Base-by-base conservation (phyloP, 2,888 invertebrate genomes). In the Entomobrya proxima region DNA sequence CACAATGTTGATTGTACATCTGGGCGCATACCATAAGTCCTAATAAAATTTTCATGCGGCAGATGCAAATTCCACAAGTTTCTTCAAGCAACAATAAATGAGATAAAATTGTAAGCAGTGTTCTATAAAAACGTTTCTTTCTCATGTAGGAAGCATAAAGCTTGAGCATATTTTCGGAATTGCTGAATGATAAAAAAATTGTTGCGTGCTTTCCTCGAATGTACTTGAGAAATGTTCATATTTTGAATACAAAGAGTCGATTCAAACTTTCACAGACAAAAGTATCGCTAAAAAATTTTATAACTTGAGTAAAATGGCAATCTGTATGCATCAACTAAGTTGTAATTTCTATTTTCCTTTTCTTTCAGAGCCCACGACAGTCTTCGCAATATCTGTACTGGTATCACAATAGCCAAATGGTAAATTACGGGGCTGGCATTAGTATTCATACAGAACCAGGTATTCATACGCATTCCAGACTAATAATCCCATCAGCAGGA, bases 321-420 rank as follows among this genome's bases (percentile, higher is more conserved):
- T 61, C 2, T 61, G 61, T 21, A 50, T 5, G n/a, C 6, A 15
- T 50, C 15, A 1, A 58, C 13, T 6, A 15, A 55, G 9, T 55
- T n/a, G 15, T 40, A 40, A 9, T n/a, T 27, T 7, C 72, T 3
- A 75, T 80, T 9, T 52, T 80, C 37, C 21, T 18, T 35, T 24
- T 52, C 11, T 74, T 74, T 7, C 94, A 96, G 96, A 97, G 97
- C 92, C 97, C 97, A 32, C 88, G 88, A n/a, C 85, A 88, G 47
- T 82, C 97, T 90, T 97, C 97, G 89, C 96, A 97, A 93, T 97
- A 97, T 93, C 97, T 97, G 91, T 97, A 97, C 93, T 97, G 97
- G 97, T 97, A 96, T 93, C 97, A 97, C 93, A 97, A 97, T 93
- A 95, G 95, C 92, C 95, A 96, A 91, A 96, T 97, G 95, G 96